Evolutionary conservation across 2,113 vertebrate genomes (phyloP).

Genomic region (Macaca fascicularis): DNA sequence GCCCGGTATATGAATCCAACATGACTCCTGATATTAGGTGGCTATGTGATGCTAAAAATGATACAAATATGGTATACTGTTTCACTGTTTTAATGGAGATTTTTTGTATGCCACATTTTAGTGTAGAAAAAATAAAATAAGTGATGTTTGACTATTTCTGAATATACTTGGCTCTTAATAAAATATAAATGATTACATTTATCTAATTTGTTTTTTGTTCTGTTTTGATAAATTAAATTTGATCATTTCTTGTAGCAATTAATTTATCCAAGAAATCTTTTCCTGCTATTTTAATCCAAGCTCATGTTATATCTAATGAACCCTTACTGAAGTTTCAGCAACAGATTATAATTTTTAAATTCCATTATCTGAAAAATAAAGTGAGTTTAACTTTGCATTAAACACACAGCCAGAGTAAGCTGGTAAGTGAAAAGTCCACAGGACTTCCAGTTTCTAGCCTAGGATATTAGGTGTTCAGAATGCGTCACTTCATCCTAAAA

Average conservation of each 20-base stretch:
- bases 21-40: not conserved
- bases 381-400: not conserved
- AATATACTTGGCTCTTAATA: constrained; percentile 24
- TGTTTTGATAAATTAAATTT: constrained; percentile 58
- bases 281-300: constrained; percentile 47
- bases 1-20: not conserved
- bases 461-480: not conserved
- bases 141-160: constrained; percentile 20
- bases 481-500: not conserved
- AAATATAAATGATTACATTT: constrained; percentile 52
- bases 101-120: constrained; percentile 4
- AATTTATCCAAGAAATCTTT: constrained; percentile 46
- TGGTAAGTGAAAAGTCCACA: not conserved
- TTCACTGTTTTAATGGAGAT: not conserved
- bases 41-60: not conserved
- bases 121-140: constrained; percentile 34
- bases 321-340: not conserved
- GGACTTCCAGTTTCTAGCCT: not conserved
- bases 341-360: not conserved
- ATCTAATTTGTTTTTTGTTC: constrained; percentile 43
- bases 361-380: not conserved
- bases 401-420: not conserved
- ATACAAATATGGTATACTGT: not conserved
- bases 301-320: not conserved
- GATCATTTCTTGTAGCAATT: constrained; percentile 57